Evolutionary conservation across 2,888 invertebrate genomes (phyloP).

Genomic region (Prosopocoilus inquinatus): DNA sequence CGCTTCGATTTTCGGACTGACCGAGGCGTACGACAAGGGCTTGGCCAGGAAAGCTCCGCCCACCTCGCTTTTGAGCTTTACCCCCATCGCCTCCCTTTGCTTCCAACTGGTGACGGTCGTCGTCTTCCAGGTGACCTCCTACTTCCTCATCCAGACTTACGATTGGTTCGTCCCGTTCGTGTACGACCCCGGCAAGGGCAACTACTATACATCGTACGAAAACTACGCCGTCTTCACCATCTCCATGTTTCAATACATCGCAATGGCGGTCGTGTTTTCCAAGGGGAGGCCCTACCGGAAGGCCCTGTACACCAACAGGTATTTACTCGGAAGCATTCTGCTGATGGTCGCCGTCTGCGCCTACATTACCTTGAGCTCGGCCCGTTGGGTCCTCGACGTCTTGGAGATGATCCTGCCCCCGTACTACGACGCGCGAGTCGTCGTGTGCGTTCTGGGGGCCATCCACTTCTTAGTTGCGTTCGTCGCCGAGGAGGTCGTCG

Average conservation of each 20-base stretch:
- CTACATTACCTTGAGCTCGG: slow-evolving; percentile 54
- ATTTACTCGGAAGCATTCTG: slow-evolving; percentile 53
- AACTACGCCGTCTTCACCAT: slow-evolving; percentile 63
- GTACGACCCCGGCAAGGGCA: slow-evolving; percentile 35
- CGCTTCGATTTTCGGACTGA: slow-evolving; percentile 65
- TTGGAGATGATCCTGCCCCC: slow-evolving; percentile 70
- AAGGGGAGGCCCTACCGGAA: slow-evolving; percentile 66
- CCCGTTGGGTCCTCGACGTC: slow-evolving; percentile 50
- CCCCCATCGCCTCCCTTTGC: slow-evolving; percentile 55
- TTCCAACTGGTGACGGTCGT: slow-evolving; percentile 55
- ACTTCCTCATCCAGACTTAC: slow-evolving; percentile 53
- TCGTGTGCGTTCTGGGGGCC: slow-evolving; percentile 54
- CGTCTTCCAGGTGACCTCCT: slow-evolving; percentile 52
- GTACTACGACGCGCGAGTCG: slow-evolving; percentile 45
- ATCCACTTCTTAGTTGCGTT: slow-evolving; percentile 56
- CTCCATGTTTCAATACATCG: slow-evolving; percentile 66
- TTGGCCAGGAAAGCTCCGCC: slow-evolving; percentile 56
- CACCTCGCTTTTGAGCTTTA: slow-evolving; percentile 54
- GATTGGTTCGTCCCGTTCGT: slow-evolving; percentile 57
- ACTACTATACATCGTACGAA: slow-evolving; percentile 55
- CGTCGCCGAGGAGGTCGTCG: slow-evolving; percentile 57
- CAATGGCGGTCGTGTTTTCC: slow-evolving; percentile 62
- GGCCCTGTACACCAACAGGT: slow-evolving; percentile 60
- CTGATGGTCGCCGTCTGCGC: slow-evolving; percentile 52
- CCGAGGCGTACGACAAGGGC: slow-evolving; percentile 52